A percentile compares a stretch with the other conserved stretches of the same genome.
Evolutionary conservation across 2,113 vertebrate genomes (phyloP).

Genomic region (Archilochus colubris): DNA sequence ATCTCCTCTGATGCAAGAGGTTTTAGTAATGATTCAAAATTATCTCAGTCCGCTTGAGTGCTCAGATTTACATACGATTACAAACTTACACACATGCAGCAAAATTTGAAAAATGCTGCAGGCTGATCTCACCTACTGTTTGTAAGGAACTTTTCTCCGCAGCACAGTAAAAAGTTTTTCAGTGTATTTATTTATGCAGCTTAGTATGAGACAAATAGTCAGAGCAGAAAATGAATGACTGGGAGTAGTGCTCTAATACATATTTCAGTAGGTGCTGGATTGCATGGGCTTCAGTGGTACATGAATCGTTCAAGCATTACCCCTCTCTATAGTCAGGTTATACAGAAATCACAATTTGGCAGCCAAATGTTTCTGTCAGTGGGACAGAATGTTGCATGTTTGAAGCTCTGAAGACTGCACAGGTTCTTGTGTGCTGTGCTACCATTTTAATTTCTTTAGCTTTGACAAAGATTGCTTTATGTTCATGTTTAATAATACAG

Average conservation of each 20-base stretch:
- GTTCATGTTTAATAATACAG: neutral
- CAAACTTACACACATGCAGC: neutral
- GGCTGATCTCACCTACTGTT: neutral
- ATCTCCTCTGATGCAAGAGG: neutral
- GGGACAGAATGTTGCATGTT: neutral
- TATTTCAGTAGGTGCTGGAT: neutral
- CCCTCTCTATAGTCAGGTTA: neutral
- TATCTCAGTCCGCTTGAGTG: neutral
- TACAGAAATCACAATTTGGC: neutral
- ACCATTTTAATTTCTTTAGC: neutral
- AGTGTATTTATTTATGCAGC: neutral
- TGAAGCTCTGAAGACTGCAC: neutral
- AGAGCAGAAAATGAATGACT: neutral
- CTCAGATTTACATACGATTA: neutral
- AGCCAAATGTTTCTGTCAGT: neutral
- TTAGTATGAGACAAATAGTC: neutral
- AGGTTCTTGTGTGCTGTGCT: neutral
- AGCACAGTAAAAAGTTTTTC: neutral
- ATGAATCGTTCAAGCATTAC: neutral
- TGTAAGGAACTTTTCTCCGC: neutral
- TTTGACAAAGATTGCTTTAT: neutral
- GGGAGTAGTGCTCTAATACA: neutral
- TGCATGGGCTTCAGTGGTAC: neutral
- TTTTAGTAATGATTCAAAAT: neutral
- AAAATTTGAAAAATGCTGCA: neutral